A percentile compares a stretch with the other conserved stretches of the same genome.
Evolutionary conservation across 2,797 vertebrate genomes (phyloP).

Genomic region (Hippopotamyrus pictus): DNA sequence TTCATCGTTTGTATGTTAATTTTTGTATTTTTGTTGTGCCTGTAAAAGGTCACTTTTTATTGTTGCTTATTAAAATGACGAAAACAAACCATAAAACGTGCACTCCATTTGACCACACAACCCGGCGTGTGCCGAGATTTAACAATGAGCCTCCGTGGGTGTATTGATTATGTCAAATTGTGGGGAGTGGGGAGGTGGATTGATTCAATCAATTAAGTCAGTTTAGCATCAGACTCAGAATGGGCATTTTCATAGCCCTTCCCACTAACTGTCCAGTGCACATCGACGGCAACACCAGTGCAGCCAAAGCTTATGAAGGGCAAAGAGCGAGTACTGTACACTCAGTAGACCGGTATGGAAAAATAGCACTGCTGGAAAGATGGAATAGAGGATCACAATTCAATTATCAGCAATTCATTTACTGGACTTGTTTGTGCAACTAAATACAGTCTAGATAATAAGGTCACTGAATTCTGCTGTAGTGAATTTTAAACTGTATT

Average conservation of each 20-base stretch:
- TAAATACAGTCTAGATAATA: not conserved
- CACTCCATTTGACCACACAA: constrained; percentile 4
- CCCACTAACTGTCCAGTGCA: not conserved
- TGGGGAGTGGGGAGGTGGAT: not conserved
- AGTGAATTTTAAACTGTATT: not conserved
- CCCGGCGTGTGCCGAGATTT: not conserved
- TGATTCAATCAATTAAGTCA: not conserved
- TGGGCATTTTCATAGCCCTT: not conserved
- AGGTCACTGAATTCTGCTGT: not conserved
- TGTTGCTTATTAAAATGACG: constrained; percentile 4
- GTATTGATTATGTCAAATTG: not conserved
- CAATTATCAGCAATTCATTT: not conserved
- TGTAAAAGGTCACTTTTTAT: constrained; percentile 16
- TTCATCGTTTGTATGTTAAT: constrained; percentile 8
- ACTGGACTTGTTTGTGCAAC: not conserved
- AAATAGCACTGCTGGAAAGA: not conserved
- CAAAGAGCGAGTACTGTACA: not conserved
- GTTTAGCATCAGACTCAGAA: not conserved
- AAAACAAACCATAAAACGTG: constrained; percentile 1
- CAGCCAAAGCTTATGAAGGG: not conserved
- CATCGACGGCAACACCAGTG: not conserved
- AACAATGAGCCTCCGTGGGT: not conserved
- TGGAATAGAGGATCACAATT: not conserved
- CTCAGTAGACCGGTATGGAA: not conserved
- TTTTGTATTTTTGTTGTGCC: constrained; percentile 11